Conservation (phyloP, 2,113 vertebrate genomes). For the Prolemur simus region DNA sequence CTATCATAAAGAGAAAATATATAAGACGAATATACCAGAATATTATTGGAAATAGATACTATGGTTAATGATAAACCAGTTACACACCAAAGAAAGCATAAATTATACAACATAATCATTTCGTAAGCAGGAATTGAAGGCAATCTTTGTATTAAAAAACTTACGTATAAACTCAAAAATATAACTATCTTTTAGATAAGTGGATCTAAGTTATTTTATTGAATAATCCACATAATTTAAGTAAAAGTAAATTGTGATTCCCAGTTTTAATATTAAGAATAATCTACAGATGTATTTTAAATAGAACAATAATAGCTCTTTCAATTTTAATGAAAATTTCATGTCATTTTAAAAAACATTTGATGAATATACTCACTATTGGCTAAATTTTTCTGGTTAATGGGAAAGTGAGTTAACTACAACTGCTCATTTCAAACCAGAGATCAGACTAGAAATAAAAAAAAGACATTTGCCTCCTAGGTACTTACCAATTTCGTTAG, state of each 20-base stretch:
- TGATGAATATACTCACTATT: slow-evolving; percentile 60
- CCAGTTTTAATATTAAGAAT: slow-evolving; percentile 29
- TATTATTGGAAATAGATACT: not conserved
- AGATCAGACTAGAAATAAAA: slow-evolving; percentile 78
- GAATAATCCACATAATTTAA: slow-evolving; percentile 10
- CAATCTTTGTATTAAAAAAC: not conserved
- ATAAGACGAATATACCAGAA: not conserved
- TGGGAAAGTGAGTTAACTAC: slow-evolving; percentile 66
- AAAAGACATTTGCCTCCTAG: slow-evolving; percentile 82
- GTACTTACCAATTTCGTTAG: slow-evolving; percentile 85
- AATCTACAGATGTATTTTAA: not conserved
- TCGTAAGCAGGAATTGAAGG: not conserved
- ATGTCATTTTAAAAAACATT: slow-evolving; percentile 33
- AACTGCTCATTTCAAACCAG: slow-evolving; percentile 79
- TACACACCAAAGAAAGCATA: not conserved
- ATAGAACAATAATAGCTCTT: not conserved
- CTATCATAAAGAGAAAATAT: not conserved
- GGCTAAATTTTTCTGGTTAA: slow-evolving; percentile 69
- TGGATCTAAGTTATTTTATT: not conserved
- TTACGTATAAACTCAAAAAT: not conserved
- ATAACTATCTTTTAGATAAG: not conserved
- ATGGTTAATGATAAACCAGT: not conserved
- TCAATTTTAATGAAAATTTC: slow-evolving; percentile 61
- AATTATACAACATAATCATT: not conserved
- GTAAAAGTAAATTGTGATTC: slow-evolving; percentile 5